A percentile compares a stretch with the other conserved stretches of the same genome.
These are phyloP conservation scores for Liparis tanakae DNA, from an alignment of 2,797 vertebrate genomes.

Conservation along the genomic window DNA sequence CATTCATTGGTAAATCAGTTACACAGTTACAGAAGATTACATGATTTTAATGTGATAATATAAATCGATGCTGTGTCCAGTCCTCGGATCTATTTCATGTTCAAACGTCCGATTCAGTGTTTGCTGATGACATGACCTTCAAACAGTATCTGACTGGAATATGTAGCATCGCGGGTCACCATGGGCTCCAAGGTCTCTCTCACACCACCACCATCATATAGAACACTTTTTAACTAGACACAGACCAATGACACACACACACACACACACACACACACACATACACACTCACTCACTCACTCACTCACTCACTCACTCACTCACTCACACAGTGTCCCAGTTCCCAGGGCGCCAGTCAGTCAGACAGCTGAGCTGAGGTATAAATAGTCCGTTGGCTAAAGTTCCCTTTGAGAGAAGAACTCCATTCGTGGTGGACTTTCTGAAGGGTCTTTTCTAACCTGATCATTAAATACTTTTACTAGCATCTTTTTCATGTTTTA, in stretches of 20 bases:
- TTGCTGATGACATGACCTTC: constrained; percentile 34
- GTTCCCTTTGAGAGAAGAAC: constrained; percentile 62
- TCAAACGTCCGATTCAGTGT: constrained; percentile 3
- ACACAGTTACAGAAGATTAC: neutral
- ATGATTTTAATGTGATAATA: neutral
- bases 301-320: constrained; percentile 26
- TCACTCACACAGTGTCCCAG: constrained; percentile 60
- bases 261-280: constrained; percentile 25
- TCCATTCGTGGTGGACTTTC: constrained; percentile 37
- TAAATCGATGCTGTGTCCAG: neutral
- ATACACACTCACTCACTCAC: constrained; percentile 36
- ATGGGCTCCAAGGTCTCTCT: neutral
- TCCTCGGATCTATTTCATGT: neutral
- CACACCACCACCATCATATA: constrained; percentile 29
- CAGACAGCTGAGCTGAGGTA: constrained; percentile 71
- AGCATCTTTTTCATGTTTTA: neutral
- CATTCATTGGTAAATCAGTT: neutral
- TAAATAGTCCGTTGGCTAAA: constrained; percentile 74
- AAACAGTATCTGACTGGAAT: neutral
- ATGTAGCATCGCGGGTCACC: constrained; percentile 7
- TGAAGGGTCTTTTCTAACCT: constrained; percentile 21
- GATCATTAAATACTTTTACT: constrained; percentile 12
- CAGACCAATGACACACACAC: constrained; percentile 25
- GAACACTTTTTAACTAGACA: constrained; percentile 38
- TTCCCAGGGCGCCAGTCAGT: constrained; percentile 73